phyloP scores from a whole-genome alignment of 2,113 vertebrate genomes.

The Neotragus pygmaeus region DNA sequence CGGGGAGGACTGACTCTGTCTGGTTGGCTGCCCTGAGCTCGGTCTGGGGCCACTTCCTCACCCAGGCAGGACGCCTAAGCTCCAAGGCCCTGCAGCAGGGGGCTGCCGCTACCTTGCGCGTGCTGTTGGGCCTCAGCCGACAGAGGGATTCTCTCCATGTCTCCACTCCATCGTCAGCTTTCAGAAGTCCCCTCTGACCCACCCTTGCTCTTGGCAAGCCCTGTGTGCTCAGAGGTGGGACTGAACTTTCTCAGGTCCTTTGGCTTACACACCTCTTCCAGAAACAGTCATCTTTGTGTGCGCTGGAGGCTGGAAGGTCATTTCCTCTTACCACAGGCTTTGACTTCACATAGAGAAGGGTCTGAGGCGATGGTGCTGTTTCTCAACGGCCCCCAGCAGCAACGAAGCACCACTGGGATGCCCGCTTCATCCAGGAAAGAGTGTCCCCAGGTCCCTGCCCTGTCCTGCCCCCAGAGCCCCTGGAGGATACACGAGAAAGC shows the following conservation, averaged over 20 bases:
- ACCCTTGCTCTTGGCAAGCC: fast-evolving
- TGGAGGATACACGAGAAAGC: neutral
- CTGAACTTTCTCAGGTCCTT: neutral
- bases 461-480: fast-evolving
- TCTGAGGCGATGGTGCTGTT: neutral
- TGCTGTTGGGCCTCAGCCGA: fast-evolving
- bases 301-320: neutral
- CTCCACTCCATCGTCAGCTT: neutral
- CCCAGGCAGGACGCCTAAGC: fast-evolving
- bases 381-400: neutral
- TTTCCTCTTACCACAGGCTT: neutral
- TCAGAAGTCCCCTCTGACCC: neutral
- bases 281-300: neutral
- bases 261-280: neutral
- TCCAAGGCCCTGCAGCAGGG: neutral
- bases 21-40: too few relatives aligned
- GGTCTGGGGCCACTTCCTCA: neutral
- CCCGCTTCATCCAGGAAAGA: neutral
- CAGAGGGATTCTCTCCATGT: neutral
- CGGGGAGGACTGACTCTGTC: neutral
- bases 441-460: neutral
- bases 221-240: neutral
- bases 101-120: too few relatives aligned
- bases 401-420: fast-evolving
- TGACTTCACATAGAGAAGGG: neutral